Percentiles rank a stretch among this genome's conserved stretches.
phyloP scores from a whole-genome alignment of 2,888 invertebrate genomes.

The Tricholauxania praeusta region DNA sequence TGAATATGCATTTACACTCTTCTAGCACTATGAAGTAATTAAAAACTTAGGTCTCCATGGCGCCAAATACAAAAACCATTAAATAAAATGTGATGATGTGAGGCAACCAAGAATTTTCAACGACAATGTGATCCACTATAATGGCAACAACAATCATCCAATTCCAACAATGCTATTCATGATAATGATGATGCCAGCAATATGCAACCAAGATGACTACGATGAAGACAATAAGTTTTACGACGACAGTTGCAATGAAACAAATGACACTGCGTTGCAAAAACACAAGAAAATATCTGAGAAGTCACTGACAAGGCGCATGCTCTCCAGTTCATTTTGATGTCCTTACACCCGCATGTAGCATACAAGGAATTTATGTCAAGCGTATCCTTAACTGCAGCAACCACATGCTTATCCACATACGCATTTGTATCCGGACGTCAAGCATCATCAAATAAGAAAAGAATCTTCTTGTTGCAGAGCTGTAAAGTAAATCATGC shows the following conservation, averaged over 20 bases:
- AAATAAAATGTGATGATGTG: slow-evolving; percentile 14
- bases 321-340: neutral
- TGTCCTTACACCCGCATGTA: no score
- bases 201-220: no score
- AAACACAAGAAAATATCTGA: no score
- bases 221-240: slow-evolving; percentile 2
- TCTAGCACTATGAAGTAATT: slow-evolving; percentile 9
- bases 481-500: no score
- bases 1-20: no score
- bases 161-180: no score
- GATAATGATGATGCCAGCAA: no score
- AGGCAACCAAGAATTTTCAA: neutral
- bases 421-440: slow-evolving; percentile 11
- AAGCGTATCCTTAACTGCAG: slow-evolving; percentile 14
- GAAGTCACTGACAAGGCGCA: neutral
- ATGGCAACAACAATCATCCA: neutral
- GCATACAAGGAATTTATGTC: slow-evolving; percentile 20
- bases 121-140: neutral
- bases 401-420: neutral
- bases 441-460: slow-evolving; percentile 18
- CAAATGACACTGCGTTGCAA: no score
- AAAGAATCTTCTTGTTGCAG: neutral
- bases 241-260: neutral
- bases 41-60: slow-evolving; percentile 16
- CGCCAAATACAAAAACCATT: slow-evolving; percentile 5